Evolutionary conservation across 2,797 vertebrate genomes (phyloP).

Genomic region (Setipinna tenuifilis): DNA sequence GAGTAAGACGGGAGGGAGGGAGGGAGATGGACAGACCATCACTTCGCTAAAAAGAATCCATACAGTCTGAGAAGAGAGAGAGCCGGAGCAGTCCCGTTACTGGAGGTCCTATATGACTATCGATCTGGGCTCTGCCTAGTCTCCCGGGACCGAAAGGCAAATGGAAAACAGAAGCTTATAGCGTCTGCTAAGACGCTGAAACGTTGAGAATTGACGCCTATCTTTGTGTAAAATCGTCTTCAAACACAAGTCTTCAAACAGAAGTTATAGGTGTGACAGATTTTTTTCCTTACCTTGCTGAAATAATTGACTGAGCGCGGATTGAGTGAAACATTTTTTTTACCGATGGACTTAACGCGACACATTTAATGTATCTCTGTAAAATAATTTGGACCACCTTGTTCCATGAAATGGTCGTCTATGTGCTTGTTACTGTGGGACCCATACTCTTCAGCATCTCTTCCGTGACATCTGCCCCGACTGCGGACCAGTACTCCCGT

Average conservation of each 20-base stretch:
- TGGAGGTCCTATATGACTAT: slow-evolving; percentile 25
- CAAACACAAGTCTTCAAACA: not conserved
- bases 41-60: slow-evolving; percentile 20
- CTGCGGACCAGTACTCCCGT: slow-evolving; percentile 40
- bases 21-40: slow-evolving; percentile 12
- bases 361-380: not conserved
- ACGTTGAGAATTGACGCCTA: slow-evolving; percentile 2
- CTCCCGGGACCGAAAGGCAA: slow-evolving; percentile 28
- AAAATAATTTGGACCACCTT: slow-evolving; percentile 1
- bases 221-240: not conserved
- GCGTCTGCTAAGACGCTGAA: slow-evolving; percentile 10
- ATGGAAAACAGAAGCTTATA: slow-evolving; percentile 19
- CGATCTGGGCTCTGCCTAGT: slow-evolving; percentile 42
- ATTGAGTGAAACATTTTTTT: not conserved
- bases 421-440: slow-evolving; percentile 42
- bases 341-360: not conserved
- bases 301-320: not conserved
- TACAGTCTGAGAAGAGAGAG: slow-evolving; percentile 15
- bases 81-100: not conserved
- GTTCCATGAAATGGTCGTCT: not conserved
- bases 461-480: slow-evolving; percentile 9
- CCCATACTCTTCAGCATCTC: slow-evolving; percentile 38
- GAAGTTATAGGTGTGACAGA: not conserved
- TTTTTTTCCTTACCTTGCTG: not conserved
- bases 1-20: not conserved